Evolutionary conservation across 2,797 vertebrate species (phyloP).

Genomic region (Oryzias dopingdopingensis): DNA sequence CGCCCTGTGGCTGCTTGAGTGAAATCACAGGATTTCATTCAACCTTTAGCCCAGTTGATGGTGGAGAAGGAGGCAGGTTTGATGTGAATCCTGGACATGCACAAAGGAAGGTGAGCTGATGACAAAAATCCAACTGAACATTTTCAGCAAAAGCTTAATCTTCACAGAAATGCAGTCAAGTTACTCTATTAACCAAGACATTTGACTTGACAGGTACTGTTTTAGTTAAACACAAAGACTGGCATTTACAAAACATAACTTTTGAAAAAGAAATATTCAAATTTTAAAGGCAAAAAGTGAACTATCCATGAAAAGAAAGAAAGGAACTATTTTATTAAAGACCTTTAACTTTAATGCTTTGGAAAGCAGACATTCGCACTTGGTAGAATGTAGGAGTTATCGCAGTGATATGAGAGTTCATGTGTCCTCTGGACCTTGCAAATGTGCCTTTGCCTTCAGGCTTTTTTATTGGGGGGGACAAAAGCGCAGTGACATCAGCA

Average conservation of each 20-base stretch:
- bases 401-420: conserved; percentile 37
- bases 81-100: conserved; percentile 2
- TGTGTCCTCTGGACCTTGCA: conserved; percentile 58
- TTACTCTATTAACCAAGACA: no score
- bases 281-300: no score
- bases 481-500: conserved; percentile 57
- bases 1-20: conserved; percentile 24
- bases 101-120: conserved; percentile 7
- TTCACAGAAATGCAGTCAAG: no score
- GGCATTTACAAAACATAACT: no score
- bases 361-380: no score
- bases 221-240: no score
- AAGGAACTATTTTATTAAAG: no score
- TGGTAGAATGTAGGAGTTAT: no score
- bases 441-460: conserved; percentile 68
- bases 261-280: no score
- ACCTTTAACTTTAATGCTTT: no score
- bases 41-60: conserved; percentile 25
- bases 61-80: conserved; percentile 10
- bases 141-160: neutral
- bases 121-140: conserved; percentile 22
- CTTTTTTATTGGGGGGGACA: conserved; percentile 53
- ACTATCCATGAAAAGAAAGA: no score
- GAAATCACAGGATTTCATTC: conserved; percentile 11
- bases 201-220: no score